Conservation (phyloP, 2,113 vertebrate species). For the Podocnemis expansa region DNA sequence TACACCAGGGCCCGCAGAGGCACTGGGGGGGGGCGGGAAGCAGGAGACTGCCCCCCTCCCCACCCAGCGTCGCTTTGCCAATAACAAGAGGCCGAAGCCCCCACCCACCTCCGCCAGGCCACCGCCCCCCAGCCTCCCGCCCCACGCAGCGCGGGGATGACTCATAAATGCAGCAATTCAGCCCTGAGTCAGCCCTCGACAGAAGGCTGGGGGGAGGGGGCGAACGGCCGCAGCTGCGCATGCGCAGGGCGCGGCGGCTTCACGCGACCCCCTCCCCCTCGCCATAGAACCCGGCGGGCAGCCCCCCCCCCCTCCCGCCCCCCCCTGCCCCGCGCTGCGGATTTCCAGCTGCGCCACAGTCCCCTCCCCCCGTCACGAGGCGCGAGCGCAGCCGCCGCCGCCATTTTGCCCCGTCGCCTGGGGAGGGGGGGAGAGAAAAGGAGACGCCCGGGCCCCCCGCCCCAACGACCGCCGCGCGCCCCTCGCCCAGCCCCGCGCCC, state of each 20-base stretch:
- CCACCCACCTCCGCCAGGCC: neutral
- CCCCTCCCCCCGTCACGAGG: neutral
- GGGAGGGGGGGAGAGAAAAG: neutral
- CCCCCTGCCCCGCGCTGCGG: neutral
- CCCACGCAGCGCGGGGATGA: constrained; percentile 56
- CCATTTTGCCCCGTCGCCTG: constrained; percentile 54
- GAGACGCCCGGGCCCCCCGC: accelerated
- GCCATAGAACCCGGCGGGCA: no score
- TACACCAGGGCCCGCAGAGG: no score
- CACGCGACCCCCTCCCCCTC: no score
- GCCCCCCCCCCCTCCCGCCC: neutral
- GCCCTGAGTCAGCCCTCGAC: constrained; percentile 67
- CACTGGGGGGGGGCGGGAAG: no score
- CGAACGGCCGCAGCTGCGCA: neutral
- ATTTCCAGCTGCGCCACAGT: constrained; percentile 41
- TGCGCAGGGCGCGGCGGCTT: neutral
- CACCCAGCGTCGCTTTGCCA: no score
- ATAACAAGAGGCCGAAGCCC: constrained; percentile 6
- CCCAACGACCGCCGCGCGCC: neutral
- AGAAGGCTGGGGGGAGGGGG: neutral
- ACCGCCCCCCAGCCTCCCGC: neutral
- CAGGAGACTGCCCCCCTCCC: no score
- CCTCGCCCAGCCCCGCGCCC: neutral
- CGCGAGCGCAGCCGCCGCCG: constrained; percentile 27
- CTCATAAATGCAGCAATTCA: constrained; percentile 77